A percentile compares a stretch with the other conserved stretches of the same genome.
Evolutionary conservation across 2,888 invertebrate genomes (phyloP).

Genomic region (Stenotaenia linearis): DNA sequence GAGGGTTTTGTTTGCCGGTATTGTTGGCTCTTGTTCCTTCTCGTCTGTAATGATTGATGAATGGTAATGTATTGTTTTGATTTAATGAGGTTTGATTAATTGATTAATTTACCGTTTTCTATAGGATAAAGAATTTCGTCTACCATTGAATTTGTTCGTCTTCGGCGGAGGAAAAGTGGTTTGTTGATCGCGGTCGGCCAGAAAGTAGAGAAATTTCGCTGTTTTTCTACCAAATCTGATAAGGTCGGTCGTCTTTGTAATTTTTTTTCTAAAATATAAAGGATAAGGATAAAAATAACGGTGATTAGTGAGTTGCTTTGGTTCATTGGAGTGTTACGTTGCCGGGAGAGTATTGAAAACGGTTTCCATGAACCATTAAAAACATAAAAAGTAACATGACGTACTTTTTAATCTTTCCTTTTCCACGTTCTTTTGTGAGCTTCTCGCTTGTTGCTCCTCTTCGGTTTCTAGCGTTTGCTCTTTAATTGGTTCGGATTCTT

Average conservation of each 20-base stretch:
- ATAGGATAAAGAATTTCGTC: background rate
- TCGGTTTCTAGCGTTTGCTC: background rate
- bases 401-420: background rate
- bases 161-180: background rate
- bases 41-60: background rate
- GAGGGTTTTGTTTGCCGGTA: background rate
- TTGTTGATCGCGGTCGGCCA: background rate
- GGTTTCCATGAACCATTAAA: no score
- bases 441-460: background rate
- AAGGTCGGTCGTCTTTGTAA: background rate
- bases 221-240: background rate
- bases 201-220: background rate
- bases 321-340: no score
- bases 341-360: no score
- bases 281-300: no score
- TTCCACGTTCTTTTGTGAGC: background rate
- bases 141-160: conserved; percentile 10
- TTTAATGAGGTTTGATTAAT: background rate
- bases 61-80: background rate
- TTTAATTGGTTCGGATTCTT: background rate
- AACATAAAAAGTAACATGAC: no score
- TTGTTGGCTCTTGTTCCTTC: no score
- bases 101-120: background rate
- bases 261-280: background rate
- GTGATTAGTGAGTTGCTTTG: no score